Evolutionary conservation across 2,113 vertebrate species (phyloP), one percentile per base, ranked within the genome.

Genomic region (Ophthalmolycus amberensis): DNA sequence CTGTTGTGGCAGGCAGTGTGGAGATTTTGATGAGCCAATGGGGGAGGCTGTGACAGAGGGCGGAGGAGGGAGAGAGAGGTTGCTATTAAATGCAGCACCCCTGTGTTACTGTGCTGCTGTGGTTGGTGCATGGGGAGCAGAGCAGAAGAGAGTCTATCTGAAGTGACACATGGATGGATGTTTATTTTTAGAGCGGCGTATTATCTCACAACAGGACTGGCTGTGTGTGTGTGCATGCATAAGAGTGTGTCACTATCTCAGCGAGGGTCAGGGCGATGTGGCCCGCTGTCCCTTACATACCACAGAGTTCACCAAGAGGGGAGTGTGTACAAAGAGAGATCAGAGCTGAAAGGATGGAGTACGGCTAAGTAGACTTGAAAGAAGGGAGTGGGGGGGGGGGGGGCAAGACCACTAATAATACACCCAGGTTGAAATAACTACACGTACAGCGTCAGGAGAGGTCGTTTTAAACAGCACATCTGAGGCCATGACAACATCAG

Each of bases 161-260:
- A 94, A 91, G 92, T 94, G 93, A 93, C 92, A 94, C 83, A 80
- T 4, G 82, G 91, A 82, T 90, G 82, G 89, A 84, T 91, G 91
- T 93, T 93, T 94, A 93, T 94, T 94, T 93, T 94, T 94, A 94
- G 90, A 89, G 70, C 32, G n/a, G 58, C 77, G 74, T 91, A 92
- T 92, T 92, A 92, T 94, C 91, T 94, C 88, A 91, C 87, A 89
- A 71, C 82, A 75, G 85, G 79, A 65, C 71, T 54, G 65, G 48
- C 58, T 84, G 75, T 84, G 87, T 86, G 69, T 80, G 29, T 29
- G 82, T 82, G 79, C 58, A 52, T 46, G 65, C 32, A 29, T 8
- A 22, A 11, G 71, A 40, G 75, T 72, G 66, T 72, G 29, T 71
- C 80, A 86, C 83, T 80, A 71, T 89, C 88, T 84, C 79, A 79